Percentiles rank a stretch among this genome's conserved stretches.
Conservation (phyloP, 2,888 invertebrate species). For the Frankliniella intonsa region DNA sequence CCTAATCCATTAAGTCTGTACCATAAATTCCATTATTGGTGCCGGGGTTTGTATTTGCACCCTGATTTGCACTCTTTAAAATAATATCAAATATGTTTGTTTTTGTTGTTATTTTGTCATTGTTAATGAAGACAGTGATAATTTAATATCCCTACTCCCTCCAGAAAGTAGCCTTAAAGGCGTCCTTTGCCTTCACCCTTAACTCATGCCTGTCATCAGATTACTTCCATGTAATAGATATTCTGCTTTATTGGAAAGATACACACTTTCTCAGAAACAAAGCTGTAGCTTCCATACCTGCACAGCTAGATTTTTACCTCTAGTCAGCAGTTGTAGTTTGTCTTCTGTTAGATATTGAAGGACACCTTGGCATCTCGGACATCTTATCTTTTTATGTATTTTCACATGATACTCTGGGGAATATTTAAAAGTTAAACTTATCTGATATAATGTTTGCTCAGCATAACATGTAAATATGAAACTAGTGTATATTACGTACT, state of each 20-base stretch:
- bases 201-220: neutral
- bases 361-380: conserved; percentile 25
- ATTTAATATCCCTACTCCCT: too few relatives aligned
- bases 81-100: neutral
- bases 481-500: neutral
- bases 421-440: neutral
- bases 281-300: neutral
- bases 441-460: neutral
- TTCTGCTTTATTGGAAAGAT: neutral
- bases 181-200: too few relatives aligned
- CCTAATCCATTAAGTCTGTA: too few relatives aligned
- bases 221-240: neutral
- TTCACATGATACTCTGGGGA: neutral
- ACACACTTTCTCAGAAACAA: neutral
- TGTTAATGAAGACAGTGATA: too few relatives aligned
- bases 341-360: conserved; percentile 1
- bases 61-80: neutral
- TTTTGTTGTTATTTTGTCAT: too few relatives aligned
- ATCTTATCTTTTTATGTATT: conserved; percentile 24
- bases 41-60: too few relatives aligned
- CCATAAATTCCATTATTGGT: too few relatives aligned
- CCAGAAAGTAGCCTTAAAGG: too few relatives aligned
- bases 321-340: conserved; percentile 19
- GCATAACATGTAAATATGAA: neutral
- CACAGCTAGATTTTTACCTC: neutral